Conservation (phyloP, 2,888 invertebrate genomes). For the Anthophora plumipes region DNA sequence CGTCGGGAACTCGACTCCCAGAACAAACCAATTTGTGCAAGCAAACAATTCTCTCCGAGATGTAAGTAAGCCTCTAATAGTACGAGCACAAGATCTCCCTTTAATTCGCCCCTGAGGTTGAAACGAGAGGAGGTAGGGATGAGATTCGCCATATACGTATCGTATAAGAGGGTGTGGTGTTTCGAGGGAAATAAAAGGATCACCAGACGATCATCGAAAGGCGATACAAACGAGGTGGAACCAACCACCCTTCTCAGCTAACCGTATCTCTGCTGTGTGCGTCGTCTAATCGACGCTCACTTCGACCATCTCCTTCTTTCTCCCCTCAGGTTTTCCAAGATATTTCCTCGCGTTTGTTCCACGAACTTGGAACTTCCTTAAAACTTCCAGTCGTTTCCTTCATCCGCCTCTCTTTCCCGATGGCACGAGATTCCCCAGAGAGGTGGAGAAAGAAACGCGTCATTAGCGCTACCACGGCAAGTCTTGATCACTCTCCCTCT, state of each 20-base stretch:
- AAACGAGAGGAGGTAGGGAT: not conserved
- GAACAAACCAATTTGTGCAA: constrained; percentile 71
- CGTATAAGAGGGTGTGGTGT: not conserved
- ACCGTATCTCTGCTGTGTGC: constrained; percentile 3
- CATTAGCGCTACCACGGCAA: constrained; percentile 39
- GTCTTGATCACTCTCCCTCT: constrained; percentile 36
- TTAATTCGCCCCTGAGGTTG: constrained; percentile 31
- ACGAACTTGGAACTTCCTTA: constrained; percentile 27
- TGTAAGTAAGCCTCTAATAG: constrained; percentile 57
- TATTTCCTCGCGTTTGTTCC: constrained; percentile 4
- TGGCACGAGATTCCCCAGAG: constrained; percentile 28
- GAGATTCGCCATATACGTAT: no score
- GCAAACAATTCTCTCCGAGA: constrained; percentile 71
- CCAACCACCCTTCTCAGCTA: not conserved
- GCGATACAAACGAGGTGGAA: constrained; percentile 24
- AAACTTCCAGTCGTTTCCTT: constrained; percentile 26
- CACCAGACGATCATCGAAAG: not conserved
- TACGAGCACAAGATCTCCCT: constrained; percentile 34
- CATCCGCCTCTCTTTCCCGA: not conserved
- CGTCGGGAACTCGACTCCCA: constrained; percentile 74
- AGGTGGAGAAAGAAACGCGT: constrained; percentile 36
- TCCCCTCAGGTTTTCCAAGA: not conserved
- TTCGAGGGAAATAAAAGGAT: constrained; percentile 28
- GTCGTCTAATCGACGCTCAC: constrained; percentile 52
- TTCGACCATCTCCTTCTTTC: not conserved